A percentile compares a stretch with the other conserved stretches of the same genome.
Evolutionary conservation across 2,113 vertebrate species (phyloP).

Genomic region (Bubo scandiacus): DNA sequence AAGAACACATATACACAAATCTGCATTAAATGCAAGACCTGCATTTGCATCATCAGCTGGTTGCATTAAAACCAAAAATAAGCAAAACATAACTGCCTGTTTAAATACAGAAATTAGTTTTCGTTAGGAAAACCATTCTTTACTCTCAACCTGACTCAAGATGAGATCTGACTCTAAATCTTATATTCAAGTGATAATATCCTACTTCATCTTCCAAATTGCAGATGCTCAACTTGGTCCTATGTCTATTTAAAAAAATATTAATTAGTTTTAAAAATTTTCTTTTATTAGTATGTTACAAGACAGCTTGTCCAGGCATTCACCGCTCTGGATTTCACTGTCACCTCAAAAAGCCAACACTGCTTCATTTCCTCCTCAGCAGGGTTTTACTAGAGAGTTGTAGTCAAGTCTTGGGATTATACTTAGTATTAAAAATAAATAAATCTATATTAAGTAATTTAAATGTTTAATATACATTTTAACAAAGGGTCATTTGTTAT

Average conservation of each 20-base stretch:
- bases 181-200: neutral
- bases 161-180: neutral
- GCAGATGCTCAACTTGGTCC: neutral
- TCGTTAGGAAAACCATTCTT: neutral
- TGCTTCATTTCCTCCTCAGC: neutral
- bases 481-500: neutral
- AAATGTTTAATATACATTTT: slow-evolving; percentile 14
- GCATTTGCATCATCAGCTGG: neutral
- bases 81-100: neutral
- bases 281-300: neutral
- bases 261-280: neutral
- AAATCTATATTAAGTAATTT: neutral
- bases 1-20: neutral
- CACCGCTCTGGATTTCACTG: neutral
- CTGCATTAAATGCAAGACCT: neutral
- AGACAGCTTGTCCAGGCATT: neutral
- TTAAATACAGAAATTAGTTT: neutral
- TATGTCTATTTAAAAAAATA: neutral
- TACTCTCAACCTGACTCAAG: neutral
- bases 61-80: neutral
- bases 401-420: neutral
- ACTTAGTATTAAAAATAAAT: neutral
- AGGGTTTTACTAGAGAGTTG: neutral
- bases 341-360: neutral
- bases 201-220: neutral